A percentile compares a stretch with the other conserved stretches of the same genome.
Conservation (phyloP, 2,888 invertebrate species). For the Eupithecia dodoneata region DNA sequence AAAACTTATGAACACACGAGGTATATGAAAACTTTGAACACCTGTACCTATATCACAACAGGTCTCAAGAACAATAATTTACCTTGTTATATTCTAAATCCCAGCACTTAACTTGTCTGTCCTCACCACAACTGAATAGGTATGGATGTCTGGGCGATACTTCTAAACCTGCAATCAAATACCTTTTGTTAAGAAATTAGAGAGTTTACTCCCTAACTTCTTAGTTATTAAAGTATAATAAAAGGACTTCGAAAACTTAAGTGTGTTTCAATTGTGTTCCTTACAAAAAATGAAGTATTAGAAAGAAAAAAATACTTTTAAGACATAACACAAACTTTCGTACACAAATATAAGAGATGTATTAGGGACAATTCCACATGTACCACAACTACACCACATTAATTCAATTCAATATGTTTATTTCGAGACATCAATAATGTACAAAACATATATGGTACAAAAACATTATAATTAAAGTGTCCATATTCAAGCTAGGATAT, state of each 20-base stretch:
- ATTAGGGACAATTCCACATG: neutral
- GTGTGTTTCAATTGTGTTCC: neutral
- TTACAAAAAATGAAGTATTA: neutral
- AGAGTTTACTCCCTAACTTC: neutral
- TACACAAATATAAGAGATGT: neutral
- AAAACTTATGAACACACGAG: too few relatives aligned
- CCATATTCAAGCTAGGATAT: too few relatives aligned
- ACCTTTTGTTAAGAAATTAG: neutral
- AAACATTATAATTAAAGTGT: too few relatives aligned
- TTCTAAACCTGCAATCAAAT: constrained; percentile 86
- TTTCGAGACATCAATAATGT: too few relatives aligned
- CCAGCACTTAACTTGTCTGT: constrained; percentile 99
- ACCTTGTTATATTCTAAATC: constrained; percentile 99
- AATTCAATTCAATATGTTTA: too few relatives aligned
- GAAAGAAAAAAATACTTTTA: too few relatives aligned
- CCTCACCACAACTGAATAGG: constrained; percentile 99
- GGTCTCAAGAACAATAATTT: constrained; percentile 13
- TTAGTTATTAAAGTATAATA: neutral
- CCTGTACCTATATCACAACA: too few relatives aligned
- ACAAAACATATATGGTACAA: too few relatives aligned
- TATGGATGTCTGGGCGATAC: constrained; percentile 98
- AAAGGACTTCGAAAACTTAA: neutral
- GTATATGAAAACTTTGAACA: too few relatives aligned
- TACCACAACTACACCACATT: too few relatives aligned
- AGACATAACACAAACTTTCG: too few relatives aligned